Evolutionary conservation across 2,797 vertebrate species (phyloP).

Genomic region (Anguilla obscura): DNA sequence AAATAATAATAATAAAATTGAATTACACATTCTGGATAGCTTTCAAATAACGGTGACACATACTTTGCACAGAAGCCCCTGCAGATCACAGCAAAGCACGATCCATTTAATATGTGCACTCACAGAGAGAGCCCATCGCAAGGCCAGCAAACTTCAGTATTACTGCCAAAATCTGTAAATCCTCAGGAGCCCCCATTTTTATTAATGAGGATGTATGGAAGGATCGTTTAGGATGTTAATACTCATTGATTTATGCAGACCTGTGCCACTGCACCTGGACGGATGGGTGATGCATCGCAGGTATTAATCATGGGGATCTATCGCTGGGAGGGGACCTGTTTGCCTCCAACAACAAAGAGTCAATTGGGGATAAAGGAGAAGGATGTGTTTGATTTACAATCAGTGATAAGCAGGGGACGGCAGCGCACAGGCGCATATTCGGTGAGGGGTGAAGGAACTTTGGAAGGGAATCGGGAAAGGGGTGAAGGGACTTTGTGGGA

Average conservation of each 20-base stretch:
- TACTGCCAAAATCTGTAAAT: constrained; percentile 15
- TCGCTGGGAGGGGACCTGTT: constrained; percentile 26
- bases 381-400: constrained; percentile 15
- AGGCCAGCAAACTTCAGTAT: not conserved
- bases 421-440: not conserved
- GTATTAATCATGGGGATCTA: constrained; percentile 41
- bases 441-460: not conserved
- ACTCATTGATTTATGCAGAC: constrained; percentile 52
- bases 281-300: constrained; percentile 38
- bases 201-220: constrained; percentile 35
- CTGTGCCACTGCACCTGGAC: constrained; percentile 24
- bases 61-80: constrained; percentile 5
- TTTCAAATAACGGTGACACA: constrained; percentile 21
- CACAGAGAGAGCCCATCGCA: not conserved
- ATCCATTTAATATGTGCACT: constrained; percentile 5
- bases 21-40: not conserved
- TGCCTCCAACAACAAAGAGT: constrained; percentile 48
- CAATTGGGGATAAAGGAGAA: constrained; percentile 36
- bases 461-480: too few species aligned
- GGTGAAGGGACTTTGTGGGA: not conserved
- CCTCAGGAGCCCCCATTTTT: constrained; percentile 6
- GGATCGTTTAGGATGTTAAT: constrained; percentile 49
- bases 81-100: not conserved
- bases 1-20: not conserved
- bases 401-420: not conserved